phyloP scores from a whole-genome alignment of 2,888 invertebrate genomes.

The Caenorhabditis parvicauda region DNA sequence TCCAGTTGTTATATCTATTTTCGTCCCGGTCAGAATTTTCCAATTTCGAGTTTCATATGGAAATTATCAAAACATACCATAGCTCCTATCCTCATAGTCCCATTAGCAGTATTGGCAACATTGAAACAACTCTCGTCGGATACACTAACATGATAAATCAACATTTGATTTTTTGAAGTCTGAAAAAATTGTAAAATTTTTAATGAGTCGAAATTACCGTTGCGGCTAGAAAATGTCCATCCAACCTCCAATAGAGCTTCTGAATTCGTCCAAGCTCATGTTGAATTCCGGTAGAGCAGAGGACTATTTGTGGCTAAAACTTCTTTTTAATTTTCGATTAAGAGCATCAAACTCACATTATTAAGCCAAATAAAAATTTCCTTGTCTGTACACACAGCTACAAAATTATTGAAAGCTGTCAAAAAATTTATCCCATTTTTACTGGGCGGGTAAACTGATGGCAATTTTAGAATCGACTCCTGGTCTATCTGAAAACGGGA shows the following conservation, averaged over 20 bases:
- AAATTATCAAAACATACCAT: too few relatives aligned
- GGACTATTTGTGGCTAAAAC: conserved; percentile 54
- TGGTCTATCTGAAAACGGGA: conserved; percentile 15
- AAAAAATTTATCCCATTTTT: conserved; percentile 11
- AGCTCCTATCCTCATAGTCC: too few relatives aligned
- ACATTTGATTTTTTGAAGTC: too few relatives aligned
- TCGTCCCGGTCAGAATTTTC: too few relatives aligned
- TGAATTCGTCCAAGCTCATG: conserved; percentile 24
- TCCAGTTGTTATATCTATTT: too few relatives aligned
- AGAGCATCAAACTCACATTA: conserved; percentile 42
- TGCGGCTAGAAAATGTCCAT: conserved; percentile 50
- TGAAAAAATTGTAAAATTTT: too few relatives aligned
- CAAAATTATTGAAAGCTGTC: conserved; percentile 13
- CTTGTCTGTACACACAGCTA: conserved; percentile 44
- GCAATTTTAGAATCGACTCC: conserved; percentile 12
- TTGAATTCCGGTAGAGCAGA: conserved; percentile 41
- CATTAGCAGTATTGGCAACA: too few relatives aligned
- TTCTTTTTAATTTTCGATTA: neutral
- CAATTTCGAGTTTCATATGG: too few relatives aligned
- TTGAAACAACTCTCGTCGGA: too few relatives aligned
- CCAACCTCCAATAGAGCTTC: conserved; percentile 53
- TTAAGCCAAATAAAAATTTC: conserved; percentile 52
- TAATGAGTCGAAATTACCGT: conserved; percentile 52
- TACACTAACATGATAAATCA: too few relatives aligned
- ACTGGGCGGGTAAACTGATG: neutral